Percentiles rank a stretch among this genome's conserved stretches.
phyloP scores from a whole-genome alignment of 2,113 vertebrate species.

The Daboia siamensis region DNA sequence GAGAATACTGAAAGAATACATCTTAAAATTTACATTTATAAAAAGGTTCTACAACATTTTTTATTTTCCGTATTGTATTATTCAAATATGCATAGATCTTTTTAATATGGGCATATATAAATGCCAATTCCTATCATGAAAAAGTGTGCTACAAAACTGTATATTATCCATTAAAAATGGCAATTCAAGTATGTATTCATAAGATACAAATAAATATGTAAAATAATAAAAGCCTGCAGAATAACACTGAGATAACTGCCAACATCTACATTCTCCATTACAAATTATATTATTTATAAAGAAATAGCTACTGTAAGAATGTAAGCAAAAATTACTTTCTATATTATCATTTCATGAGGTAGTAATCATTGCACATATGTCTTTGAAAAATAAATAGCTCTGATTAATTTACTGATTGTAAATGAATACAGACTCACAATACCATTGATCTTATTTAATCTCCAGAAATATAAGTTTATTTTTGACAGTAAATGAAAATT shows the following conservation, averaged over 20 bases:
- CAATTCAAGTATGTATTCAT: constrained; percentile 24
- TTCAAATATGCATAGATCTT: constrained; percentile 61
- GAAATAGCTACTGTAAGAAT: constrained; percentile 40
- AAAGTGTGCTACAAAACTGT: constrained; percentile 49
- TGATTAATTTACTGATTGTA: constrained; percentile 50
- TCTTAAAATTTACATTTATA: constrained; percentile 60
- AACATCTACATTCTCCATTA: constrained; percentile 15
- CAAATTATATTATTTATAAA: constrained; percentile 47
- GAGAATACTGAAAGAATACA: constrained; percentile 63
- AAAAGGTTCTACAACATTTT: constrained; percentile 57
- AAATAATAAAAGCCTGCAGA: constrained; percentile 25
- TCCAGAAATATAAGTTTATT: constrained; percentile 30
- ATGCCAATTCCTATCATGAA: constrained; percentile 58
- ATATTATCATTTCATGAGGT: constrained; percentile 54
- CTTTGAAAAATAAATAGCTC: constrained; percentile 63
- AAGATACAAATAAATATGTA: constrained; percentile 15
- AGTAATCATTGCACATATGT: constrained; percentile 57
- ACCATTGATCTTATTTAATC: constrained; percentile 17
- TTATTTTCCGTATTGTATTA: constrained; percentile 54
- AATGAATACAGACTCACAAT: constrained; percentile 40
- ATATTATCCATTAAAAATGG: constrained; percentile 39
- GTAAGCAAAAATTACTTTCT: constrained; percentile 42
- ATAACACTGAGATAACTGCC: constrained; percentile 31
- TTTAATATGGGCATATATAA: constrained; percentile 63
- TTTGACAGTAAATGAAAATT: constrained; percentile 11